Evolutionary conservation across 2,888 invertebrate species (phyloP), one percentile per base, ranked within the genome.

Genomic region (Mythimna pallens): DNA sequence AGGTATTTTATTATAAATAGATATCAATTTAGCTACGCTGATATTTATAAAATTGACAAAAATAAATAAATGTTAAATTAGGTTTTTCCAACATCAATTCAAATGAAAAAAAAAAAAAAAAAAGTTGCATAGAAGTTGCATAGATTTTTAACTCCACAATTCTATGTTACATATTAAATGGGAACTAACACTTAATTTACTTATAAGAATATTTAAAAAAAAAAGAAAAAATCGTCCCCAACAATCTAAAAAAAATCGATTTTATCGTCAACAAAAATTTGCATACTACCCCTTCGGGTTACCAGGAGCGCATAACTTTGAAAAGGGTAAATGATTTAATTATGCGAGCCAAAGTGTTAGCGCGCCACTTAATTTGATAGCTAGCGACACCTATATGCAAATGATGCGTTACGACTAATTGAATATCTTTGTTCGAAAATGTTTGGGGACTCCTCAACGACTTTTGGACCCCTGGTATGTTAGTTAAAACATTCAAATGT

Each of bases 341-440:
- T 94, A 94, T 94, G 92, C 94, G 89, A 88, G 87, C 92, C 90
- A 88, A 92, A 93, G 91, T 92, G 92, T 91, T 90, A 91, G 88
- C 89, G 91, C 90, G 89, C 90, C 93, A 94, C 92, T 94, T 95
- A 93, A 95, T 94, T 95, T 94, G 93, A 95, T 95, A 93, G 94
- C 91, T 90, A 91, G 86, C 91, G 94, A 95, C 95, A 95, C 95
- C 93, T 94, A 94, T 95, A 95, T 96, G 95, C 94, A 95, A 95
- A 96, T 96, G 91, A 93, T 93, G 90, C 92, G 93, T 93, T 89
- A 90, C 91, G 89, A 87, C 89, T 95, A 96, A 96, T 95, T 95
- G 95, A 95, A 95, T 95, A 94, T 94, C 93, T 93, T 92, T 94
- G 95, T 95, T 91, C 89, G 83, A 73, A 87, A 86, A 86, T 82